A percentile compares a stretch with the other conserved stretches of the same genome.
phyloP scores from a whole-genome alignment of 2,888 invertebrate genomes.

The Doris montereyensis region DNA sequence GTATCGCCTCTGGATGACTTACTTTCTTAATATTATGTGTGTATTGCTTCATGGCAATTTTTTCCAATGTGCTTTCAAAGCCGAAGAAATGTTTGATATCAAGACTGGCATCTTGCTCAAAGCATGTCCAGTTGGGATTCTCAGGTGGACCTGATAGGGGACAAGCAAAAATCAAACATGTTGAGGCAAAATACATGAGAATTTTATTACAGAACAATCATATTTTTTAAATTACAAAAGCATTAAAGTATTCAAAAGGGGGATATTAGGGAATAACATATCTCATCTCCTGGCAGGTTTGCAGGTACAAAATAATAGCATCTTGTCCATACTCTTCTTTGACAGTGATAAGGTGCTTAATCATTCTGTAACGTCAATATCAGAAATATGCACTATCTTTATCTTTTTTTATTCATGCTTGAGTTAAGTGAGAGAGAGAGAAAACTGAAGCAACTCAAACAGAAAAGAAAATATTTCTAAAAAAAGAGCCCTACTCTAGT shows the following conservation, averaged over 20 bases:
- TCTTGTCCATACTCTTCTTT: too few species aligned
- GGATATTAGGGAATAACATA: not conserved
- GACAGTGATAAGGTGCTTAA: too few species aligned
- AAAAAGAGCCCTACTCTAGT: too few species aligned
- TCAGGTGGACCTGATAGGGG: constrained; percentile 87
- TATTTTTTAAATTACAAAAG: not conserved
- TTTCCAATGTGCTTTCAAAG: constrained; percentile 93
- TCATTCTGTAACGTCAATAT: too few species aligned
- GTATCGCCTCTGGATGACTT: too few species aligned
- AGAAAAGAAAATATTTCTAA: too few species aligned
- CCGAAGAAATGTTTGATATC: constrained; percentile 97
- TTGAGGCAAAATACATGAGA: not conserved
- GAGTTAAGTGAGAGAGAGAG: too few species aligned
- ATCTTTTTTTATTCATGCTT: too few species aligned
- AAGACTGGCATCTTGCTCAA: constrained; percentile 91
- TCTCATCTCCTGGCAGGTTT: too few species aligned
- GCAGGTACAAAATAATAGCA: too few species aligned
- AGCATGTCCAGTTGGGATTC: constrained; percentile 94
- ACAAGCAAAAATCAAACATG: not conserved
- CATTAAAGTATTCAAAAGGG: not conserved
- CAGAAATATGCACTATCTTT: too few species aligned
- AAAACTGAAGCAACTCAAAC: too few species aligned
- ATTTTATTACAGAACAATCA: not conserved
- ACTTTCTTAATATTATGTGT: constrained; percentile 86
- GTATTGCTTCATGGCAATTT: constrained; percentile 96